These are phyloP conservation scores for Melinaea menophilus DNA, from an alignment of 2,888 invertebrate genomes.

Conservation along the genomic window DNA sequence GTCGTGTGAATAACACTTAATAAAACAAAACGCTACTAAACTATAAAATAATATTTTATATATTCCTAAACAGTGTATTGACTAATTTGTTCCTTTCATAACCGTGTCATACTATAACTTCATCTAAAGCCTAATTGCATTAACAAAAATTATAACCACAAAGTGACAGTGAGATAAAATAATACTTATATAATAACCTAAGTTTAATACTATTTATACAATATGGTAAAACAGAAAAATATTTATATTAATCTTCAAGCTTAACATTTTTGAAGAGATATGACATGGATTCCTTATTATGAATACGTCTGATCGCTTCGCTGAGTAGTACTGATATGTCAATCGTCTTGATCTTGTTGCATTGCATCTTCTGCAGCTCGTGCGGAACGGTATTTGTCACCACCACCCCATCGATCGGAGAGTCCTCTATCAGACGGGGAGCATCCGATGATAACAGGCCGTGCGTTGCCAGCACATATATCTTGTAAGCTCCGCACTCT, in stretches of 20 bases:
- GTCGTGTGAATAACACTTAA: no score
- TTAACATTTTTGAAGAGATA: slow-evolving; percentile 99
- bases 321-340: slow-evolving; percentile 97
- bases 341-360: slow-evolving; percentile 99
- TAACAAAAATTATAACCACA: slow-evolving; percentile 4
- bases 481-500: slow-evolving; percentile 98
- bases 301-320: slow-evolving; percentile 98
- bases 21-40: no score
- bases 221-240: slow-evolving; percentile 14
- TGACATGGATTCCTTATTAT: slow-evolving; percentile 99
- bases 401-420: slow-evolving; percentile 99
- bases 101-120: slow-evolving; percentile 7
- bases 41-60: no score
- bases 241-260: slow-evolving; percentile 88
- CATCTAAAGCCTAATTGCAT: slow-evolving; percentile 6
- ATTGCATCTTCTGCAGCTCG: slow-evolving; percentile 99
- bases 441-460: slow-evolving; percentile 98
- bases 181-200: slow-evolving; percentile 16
- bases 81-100: slow-evolving; percentile 19
- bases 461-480: slow-evolving; percentile 98
- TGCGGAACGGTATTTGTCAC: slow-evolving; percentile 99
- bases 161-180: slow-evolving; percentile 12
- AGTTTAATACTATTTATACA: slow-evolving; percentile 17
- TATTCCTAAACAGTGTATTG: slow-evolving; percentile 11
- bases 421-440: slow-evolving; percentile 95